Evolutionary conservation across 2,888 invertebrate genomes (phyloP).

Genomic region (Neoscelio sp.): DNA sequence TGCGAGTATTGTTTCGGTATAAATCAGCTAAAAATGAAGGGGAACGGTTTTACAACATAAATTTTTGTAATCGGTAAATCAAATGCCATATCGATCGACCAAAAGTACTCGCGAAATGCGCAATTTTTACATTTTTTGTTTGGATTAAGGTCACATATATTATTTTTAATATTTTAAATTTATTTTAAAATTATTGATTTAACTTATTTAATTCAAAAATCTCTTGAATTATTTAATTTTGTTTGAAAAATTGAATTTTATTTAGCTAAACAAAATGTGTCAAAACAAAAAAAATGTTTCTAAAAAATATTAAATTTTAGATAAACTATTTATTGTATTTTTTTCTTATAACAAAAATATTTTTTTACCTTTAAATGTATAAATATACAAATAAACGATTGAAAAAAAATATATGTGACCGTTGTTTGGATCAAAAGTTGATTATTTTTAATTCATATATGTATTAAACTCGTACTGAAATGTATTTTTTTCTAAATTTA

Average conservation of each 20-base stretch:
- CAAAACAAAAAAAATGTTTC: too few species aligned
- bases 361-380: slow-evolving; percentile 12
- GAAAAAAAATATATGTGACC: slow-evolving; percentile 33
- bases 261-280: too few species aligned
- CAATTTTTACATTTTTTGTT: slow-evolving; percentile 1
- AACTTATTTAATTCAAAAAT: too few species aligned
- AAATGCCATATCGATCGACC: slow-evolving; percentile 27
- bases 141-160: slow-evolving; percentile 13
- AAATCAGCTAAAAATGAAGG: slow-evolving; percentile 34
- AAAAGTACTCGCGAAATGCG: slow-evolving; percentile 1
- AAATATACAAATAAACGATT: slow-evolving; percentile 19
- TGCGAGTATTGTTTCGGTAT: slow-evolving; percentile 30
- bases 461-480: slow-evolving; percentile 16
- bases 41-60: slow-evolving; percentile 10
- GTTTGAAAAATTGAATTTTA: too few species aligned
- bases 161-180: slow-evolving; percentile 9
- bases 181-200: slow-evolving; percentile 1
- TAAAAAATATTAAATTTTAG: too few species aligned
- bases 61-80: slow-evolving; percentile 34
- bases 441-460: slow-evolving; percentile 31
- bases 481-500: neutral
- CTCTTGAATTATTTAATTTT: too few species aligned
- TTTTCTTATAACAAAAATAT: too few species aligned
- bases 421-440: slow-evolving; percentile 11
- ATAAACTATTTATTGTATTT: too few species aligned